phyloP scores from a whole-genome alignment of 2,113 vertebrate species.

The Pseudorhombus dupliciocellatus region DNA sequence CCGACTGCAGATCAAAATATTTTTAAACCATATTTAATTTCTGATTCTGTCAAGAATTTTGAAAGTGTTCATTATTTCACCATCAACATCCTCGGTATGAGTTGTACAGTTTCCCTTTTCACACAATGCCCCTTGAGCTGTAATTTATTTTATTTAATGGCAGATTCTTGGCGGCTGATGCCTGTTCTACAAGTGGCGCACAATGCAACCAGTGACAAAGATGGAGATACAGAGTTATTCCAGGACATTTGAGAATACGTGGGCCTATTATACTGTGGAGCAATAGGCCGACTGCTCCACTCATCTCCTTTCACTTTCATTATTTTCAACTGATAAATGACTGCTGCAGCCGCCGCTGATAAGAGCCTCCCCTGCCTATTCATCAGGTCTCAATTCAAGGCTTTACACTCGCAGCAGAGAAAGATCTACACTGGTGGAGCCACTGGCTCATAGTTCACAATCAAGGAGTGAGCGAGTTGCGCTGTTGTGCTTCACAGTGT shows the following conservation, averaged over 20 bases:
- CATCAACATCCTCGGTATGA: slow-evolving; percentile 22
- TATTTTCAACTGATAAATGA: slow-evolving; percentile 84
- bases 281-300: slow-evolving; percentile 61
- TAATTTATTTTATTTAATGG: slow-evolving; percentile 8
- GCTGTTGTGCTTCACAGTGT: slow-evolving; percentile 17
- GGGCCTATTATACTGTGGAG: slow-evolving; percentile 61
- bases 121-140: slow-evolving; percentile 16
- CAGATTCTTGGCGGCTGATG: slow-evolving; percentile 56
- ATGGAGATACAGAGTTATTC: slow-evolving; percentile 61
- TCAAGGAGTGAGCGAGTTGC: slow-evolving; percentile 33
- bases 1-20: too few species aligned
- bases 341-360: slow-evolving; percentile 82
- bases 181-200: slow-evolving; percentile 50
- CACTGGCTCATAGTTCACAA: slow-evolving; percentile 42
- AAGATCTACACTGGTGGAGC: slow-evolving; percentile 41
- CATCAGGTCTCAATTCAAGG: slow-evolving; percentile 80
- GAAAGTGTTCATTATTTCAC: slow-evolving; percentile 30
- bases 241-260: slow-evolving; percentile 59
- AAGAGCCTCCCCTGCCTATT: slow-evolving; percentile 83
- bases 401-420: slow-evolving; percentile 45
- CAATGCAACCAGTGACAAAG: slow-evolving; percentile 54
- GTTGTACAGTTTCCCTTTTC: slow-evolving; percentile 26
- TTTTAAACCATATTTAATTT: background rate
- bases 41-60: background rate
- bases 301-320: slow-evolving; percentile 65